These are phyloP conservation scores for Gordius sp. DNA, from an alignment of 2,888 invertebrate genomes.

Conservation along the genomic window DNA sequence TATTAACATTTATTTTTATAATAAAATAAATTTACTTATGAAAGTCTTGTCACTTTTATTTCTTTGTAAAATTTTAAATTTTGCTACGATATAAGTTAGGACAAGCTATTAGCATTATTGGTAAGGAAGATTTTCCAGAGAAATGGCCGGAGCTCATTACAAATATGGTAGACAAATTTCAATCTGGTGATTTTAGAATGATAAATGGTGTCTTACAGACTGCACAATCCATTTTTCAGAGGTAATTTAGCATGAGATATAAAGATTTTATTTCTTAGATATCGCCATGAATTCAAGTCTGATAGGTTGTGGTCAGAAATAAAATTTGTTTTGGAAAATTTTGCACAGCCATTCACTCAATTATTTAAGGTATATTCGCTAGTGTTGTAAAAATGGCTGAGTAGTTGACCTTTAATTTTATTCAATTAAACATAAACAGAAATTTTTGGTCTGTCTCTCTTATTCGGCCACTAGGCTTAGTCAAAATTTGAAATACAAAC, in stretches of 20 bases:
- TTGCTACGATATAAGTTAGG: neutral
- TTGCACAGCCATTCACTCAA: constrained; percentile 74
- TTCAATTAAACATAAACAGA: too few relatives aligned
- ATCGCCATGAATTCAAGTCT: constrained; percentile 79
- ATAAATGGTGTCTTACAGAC: constrained; percentile 80
- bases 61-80: neutral
- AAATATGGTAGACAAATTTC: constrained; percentile 69
- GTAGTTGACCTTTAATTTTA: too few relatives aligned
- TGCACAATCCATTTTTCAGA: constrained; percentile 78
- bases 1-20: too few relatives aligned
- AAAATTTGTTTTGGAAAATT: constrained; percentile 67
- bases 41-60: too few relatives aligned
- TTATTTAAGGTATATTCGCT: constrained; percentile 45
- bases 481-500: too few relatives aligned
- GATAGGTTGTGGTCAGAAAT: constrained; percentile 83
- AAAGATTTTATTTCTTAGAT: constrained; percentile 29
- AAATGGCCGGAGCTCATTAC: constrained; percentile 78
- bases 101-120: constrained; percentile 77
- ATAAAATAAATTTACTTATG: too few relatives aligned
- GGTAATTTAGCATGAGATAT: constrained; percentile 27
- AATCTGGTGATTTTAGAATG: constrained; percentile 56
- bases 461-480: too few relatives aligned
- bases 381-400: too few relatives aligned
- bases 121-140: constrained; percentile 78
- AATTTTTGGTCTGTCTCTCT: too few relatives aligned